Evolutionary conservation across 64 coral and sea anemone genomes (phyloP).

Genomic region (Dendronephthya gigantea): DNA sequence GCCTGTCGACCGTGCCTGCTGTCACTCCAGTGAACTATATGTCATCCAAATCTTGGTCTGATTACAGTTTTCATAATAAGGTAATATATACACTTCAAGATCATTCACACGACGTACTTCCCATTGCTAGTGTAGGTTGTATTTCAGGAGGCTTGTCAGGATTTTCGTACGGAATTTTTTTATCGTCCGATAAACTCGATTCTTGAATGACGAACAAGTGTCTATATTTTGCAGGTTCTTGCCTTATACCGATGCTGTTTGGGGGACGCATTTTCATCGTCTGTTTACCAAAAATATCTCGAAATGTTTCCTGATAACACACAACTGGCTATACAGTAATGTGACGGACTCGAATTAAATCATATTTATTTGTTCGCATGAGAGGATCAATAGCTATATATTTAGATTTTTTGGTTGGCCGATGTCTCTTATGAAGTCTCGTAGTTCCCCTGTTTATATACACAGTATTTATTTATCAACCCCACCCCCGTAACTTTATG

Average conservation of each 20-base stretch:
- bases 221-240: slow-evolving; percentile 44
- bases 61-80: slow-evolving; percentile 91
- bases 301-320: slow-evolving; percentile 59
- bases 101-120: too few species aligned
- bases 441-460: too few species aligned
- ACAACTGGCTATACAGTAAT: slow-evolving; percentile 62
- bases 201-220: not conserved
- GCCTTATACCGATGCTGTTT: slow-evolving; percentile 52
- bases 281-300: slow-evolving; percentile 41
- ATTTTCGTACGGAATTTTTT: too few species aligned
- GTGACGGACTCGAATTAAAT: not conserved
- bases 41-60: slow-evolving; percentile 54
- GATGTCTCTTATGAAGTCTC: too few species aligned
- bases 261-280: slow-evolving; percentile 59
- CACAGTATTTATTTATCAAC: too few species aligned
- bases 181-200: not conserved
- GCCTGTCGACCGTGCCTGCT: slow-evolving; percentile 55
- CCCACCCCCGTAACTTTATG: not conserved
- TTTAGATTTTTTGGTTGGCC: too few species aligned
- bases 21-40: slow-evolving; percentile 42
- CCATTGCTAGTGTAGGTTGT: too few species aligned
- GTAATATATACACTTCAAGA: slow-evolving; percentile 26
- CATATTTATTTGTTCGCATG: not conserved
- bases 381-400: too few species aligned
- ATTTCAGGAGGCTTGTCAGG: too few species aligned